Percentiles rank a stretch among this genome's conserved stretches.
These are phyloP conservation scores for Formicarius rufipectus DNA, from an alignment of 2,113 vertebrate species.

Conservation along the genomic window DNA sequence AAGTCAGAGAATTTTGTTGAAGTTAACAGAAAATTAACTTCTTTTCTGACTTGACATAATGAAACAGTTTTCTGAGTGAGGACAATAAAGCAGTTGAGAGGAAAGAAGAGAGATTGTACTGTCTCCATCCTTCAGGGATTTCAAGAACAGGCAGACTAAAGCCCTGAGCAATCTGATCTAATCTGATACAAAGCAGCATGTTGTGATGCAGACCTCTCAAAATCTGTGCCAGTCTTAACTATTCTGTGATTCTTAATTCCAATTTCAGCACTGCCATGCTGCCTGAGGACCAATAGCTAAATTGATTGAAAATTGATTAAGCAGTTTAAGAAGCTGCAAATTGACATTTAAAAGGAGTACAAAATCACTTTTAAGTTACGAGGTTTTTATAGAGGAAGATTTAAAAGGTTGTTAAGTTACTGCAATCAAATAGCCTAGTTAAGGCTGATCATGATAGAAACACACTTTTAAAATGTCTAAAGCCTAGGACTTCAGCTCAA, in stretches of 20 bases:
- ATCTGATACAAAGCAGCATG: neutral
- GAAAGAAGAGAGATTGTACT: neutral
- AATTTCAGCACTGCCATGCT: neutral
- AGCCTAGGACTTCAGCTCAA: neutral
- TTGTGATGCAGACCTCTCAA: neutral
- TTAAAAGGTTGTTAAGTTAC: neutral
- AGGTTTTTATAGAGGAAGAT: neutral
- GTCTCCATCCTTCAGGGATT: neutral
- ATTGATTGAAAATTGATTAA: neutral
- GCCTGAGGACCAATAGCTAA: neutral
- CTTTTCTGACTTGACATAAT: neutral
- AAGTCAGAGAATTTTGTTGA: neutral
- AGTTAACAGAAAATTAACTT: neutral
- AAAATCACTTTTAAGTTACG: neutral
- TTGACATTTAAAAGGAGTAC: neutral
- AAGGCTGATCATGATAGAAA: neutral
- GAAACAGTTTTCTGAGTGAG: neutral
- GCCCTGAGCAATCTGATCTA: neutral
- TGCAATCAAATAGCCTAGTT: neutral
- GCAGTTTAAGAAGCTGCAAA: neutral
- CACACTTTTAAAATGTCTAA: neutral
- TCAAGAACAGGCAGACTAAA: neutral
- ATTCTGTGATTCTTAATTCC: neutral
- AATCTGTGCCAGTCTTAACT: neutral
- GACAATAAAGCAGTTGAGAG: neutral